Evolutionary conservation across 2,888 invertebrate species (phyloP).

Genomic region (Lasioglossum marginatum): DNA sequence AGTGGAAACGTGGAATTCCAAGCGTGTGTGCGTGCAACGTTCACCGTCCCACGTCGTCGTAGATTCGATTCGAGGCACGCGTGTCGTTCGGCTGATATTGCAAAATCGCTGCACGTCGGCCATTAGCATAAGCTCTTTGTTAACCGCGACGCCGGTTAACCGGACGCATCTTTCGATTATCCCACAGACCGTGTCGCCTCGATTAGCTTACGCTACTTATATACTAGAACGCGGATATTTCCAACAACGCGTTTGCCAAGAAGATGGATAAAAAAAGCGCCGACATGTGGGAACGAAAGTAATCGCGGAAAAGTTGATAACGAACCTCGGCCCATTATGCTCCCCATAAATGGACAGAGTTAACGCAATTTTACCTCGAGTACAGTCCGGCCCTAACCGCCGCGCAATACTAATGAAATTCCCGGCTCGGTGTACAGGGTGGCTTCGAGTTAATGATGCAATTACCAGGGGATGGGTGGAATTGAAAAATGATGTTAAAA

Average conservation of each 20-base stretch:
- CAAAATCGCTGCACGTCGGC: conserved; percentile 64
- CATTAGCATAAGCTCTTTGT: conserved; percentile 70
- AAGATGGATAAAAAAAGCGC: background rate
- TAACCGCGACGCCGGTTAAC: conserved; percentile 46
- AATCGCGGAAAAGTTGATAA: background rate
- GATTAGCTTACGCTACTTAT: background rate
- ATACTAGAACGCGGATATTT: background rate
- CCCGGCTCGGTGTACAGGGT: background rate
- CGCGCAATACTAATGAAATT: background rate
- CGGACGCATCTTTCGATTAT: conserved; percentile 43
- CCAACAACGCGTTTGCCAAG: background rate
- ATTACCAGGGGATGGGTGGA: background rate
- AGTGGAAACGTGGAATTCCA: conserved; percentile 48
- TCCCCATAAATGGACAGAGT: background rate
- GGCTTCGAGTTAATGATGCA: background rate
- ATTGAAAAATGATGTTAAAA: background rate
- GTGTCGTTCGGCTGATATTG: conserved; percentile 52
- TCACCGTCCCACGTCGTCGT: conserved; percentile 29
- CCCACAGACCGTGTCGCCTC: background rate
- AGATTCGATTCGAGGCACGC: conserved; percentile 57
- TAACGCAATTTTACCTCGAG: background rate
- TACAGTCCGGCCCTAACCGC: background rate
- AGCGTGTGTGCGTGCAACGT: conserved; percentile 37
- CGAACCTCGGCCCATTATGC: background rate
- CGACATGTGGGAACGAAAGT: background rate